phyloP scores from a whole-genome alignment of 2,888 invertebrate species.

The Pantelozetes paolii region DNA sequence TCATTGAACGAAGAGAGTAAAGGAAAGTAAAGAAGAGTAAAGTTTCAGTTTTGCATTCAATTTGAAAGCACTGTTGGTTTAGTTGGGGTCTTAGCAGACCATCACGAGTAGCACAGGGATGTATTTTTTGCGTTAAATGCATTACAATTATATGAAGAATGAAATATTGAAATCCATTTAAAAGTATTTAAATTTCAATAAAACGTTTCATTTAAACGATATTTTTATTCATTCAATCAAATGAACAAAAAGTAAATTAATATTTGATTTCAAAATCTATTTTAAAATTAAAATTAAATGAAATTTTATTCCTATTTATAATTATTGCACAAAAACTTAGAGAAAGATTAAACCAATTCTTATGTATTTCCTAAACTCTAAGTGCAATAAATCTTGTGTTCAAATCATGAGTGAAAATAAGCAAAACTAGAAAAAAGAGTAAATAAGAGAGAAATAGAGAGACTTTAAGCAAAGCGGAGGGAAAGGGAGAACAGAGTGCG shows the following conservation, averaged over 20 bases:
- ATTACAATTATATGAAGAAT: constrained; percentile 9
- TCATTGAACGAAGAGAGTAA: not conserved
- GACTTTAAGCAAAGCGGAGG: too few species aligned
- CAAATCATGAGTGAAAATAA: too few species aligned
- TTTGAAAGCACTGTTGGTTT: constrained; percentile 7
- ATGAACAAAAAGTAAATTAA: constrained; percentile 1
- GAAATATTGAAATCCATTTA: constrained; percentile 8
- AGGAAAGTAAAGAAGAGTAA: constrained; percentile 10
- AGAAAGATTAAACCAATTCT: not conserved
- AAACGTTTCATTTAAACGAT: not conserved
- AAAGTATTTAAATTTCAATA: constrained; percentile 26
- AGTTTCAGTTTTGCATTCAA: constrained; percentile 10
- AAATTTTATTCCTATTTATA: constrained; percentile 1
- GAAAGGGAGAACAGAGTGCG: too few species aligned
- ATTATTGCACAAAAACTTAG: constrained; percentile 1
- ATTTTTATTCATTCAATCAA: not conserved
- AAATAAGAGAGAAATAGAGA: too few species aligned
- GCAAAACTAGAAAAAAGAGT: too few species aligned
- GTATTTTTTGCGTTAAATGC: not conserved
- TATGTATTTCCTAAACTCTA: not conserved
- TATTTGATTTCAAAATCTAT: constrained; percentile 15
- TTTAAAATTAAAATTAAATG: not conserved
- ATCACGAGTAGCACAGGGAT: not conserved
- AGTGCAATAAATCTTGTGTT: not conserved
- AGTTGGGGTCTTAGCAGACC: not conserved